Evolutionary conservation across 2,113 vertebrate species (phyloP), one percentile per base, ranked within the genome.

Genomic region (Oceanites oceanicus): DNA sequence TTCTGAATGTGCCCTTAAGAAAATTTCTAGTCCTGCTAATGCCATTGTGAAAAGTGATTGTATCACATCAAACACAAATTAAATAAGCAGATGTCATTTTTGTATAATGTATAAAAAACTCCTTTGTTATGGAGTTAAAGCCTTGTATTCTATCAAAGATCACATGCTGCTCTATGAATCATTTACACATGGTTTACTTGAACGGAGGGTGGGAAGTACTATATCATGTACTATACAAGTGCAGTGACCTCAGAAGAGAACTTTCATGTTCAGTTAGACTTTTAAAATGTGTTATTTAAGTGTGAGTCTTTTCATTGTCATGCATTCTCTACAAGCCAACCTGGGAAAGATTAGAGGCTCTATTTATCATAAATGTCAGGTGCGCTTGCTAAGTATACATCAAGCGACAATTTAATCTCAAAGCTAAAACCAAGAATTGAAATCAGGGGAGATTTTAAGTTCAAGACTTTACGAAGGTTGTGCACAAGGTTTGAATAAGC

Each of bases 361-460:
- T 93, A 59, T 92, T 94, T 90, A 83, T 82, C 26, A 42, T 74
- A 92, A 93, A 86, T 93, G 79, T 83, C 88, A 90, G 85, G 19
- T 16, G 11, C 0, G 0, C 45, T 79, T 79, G 66, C 30, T 92
- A 90, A 93, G 58, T 65, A 76, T 68, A 78, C 20, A 62, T 80
- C 78, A 88, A 86, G 52, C 29, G 74, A 59, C 56, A 93, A 80
- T 86, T 84, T 93, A 88, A 88, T 73, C 59, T 94, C 88, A 86
- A 47, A 82, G 38, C 20, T 86, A 77, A 94, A 95, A 66, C 40
- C 45, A 92, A 88, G 71, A 96, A 79, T 58, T 76, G 63, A 94
- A 96, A 86, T 83, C 65, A 76, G 23, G 63, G 55, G n/a, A 85
- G 78, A 80, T 87, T 94, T 92, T 90, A 88, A 93, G 50, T 88